Conservation (phyloP, 2,113 vertebrate genomes). For the Sorex araneus region DNA sequence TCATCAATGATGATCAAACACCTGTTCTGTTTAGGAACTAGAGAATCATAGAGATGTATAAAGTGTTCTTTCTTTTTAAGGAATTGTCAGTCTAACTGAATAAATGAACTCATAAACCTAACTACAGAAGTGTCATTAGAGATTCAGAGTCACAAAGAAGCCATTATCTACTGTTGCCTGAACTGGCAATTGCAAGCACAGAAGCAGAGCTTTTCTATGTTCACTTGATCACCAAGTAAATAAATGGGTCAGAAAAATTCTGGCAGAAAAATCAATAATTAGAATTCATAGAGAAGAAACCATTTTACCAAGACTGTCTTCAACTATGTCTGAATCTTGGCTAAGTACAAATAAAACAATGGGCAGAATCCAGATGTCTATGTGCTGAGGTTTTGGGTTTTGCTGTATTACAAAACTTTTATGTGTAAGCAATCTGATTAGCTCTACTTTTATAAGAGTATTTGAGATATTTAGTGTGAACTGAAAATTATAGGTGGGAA, state of each 20-base stretch:
- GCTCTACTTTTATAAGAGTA: neutral
- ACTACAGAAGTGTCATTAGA: neutral
- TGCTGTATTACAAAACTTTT: no score
- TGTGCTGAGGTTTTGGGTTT: neutral
- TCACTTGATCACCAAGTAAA: neutral
- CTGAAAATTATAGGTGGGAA: neutral
- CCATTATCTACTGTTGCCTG: neutral
- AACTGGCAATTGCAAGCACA: neutral
- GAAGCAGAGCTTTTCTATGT: neutral
- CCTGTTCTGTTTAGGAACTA: neutral
- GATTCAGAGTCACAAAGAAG: neutral
- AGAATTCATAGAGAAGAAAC: conserved; percentile 13
- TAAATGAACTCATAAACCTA: neutral
- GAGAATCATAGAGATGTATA: neutral
- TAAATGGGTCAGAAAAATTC: neutral
- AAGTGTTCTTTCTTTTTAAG: neutral
- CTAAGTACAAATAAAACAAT: neutral
- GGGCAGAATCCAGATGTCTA: neutral
- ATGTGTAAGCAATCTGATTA: no score
- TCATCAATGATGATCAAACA: neutral
- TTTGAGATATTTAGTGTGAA: neutral
- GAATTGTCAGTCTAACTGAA: neutral
- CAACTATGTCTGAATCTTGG: neutral
- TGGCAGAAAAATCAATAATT: neutral
- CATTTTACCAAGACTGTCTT: neutral